phyloP scores from a whole-genome alignment of 1,140 invertebrate species.

The Eriocheir sinensis region DNA sequence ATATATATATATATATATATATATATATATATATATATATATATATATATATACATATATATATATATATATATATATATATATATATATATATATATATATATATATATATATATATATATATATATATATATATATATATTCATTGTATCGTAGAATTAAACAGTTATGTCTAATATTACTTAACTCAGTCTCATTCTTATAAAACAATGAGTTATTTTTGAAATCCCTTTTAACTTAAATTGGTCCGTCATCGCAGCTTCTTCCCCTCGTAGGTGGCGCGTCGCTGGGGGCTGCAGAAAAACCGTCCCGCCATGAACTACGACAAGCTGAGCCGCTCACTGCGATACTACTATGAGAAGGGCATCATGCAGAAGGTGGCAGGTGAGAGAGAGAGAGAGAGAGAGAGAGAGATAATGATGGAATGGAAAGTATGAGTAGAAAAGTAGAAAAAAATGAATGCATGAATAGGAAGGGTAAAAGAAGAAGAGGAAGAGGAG shows the following conservation, averaged over 20 bases:
- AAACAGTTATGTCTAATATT: no score
- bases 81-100: no score
- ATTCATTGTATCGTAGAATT: no score
- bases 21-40: no score
- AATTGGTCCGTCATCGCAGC: not conserved
- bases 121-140: no score
- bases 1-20: no score
- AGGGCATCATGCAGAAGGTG: constrained; percentile 99
- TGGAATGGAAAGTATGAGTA: not conserved
- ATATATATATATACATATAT: no score
- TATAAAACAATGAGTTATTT: not conserved
- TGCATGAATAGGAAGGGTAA: not conserved
- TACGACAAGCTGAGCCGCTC: constrained; percentile 97
- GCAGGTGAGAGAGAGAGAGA: constrained; percentile 85
- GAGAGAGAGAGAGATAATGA: no score
- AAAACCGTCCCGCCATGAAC: constrained; percentile 96
- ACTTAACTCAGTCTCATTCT: not conserved
- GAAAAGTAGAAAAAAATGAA: not conserved
- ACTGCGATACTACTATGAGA: constrained; percentile 97
- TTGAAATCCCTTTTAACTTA: not conserved
- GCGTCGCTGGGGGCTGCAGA: constrained; percentile 82
- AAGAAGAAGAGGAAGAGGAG: not conserved
- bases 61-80: no score
- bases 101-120: no score
- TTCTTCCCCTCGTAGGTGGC: constrained; percentile 38